Percentiles rank a stretch among this genome's conserved stretches.
phyloP scores from a whole-genome alignment of 2,888 invertebrate genomes.

The Actias luna region DNA sequence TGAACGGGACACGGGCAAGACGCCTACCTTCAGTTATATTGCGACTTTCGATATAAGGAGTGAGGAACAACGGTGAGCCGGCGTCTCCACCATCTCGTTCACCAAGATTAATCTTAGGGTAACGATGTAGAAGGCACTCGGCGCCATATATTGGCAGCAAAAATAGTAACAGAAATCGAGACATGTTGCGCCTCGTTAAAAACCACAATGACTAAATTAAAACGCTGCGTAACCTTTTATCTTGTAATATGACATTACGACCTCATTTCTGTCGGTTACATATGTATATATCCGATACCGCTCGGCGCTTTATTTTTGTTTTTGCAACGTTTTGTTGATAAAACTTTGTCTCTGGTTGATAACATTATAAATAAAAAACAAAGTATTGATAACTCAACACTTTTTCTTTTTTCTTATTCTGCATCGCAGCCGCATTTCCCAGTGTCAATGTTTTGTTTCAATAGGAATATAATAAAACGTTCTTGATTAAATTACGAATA shows the following conservation, averaged over 20 bases:
- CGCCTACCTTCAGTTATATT: slow-evolving; percentile 84
- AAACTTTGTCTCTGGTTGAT: too few species aligned
- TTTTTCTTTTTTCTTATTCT: too few species aligned
- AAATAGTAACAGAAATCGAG: slow-evolving; percentile 37
- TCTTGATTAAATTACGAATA: too few species aligned
- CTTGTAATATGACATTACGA: neutral
- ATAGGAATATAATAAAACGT: too few species aligned
- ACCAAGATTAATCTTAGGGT: slow-evolving; percentile 58
- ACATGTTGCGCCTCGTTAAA: slow-evolving; percentile 39
- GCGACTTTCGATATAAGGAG: slow-evolving; percentile 87
- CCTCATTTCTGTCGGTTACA: neutral
- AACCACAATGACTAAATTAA: slow-evolving; percentile 2
- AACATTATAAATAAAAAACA: too few species aligned
- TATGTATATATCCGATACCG: neutral
- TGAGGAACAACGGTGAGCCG: slow-evolving; percentile 86
- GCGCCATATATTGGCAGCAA: slow-evolving; percentile 42
- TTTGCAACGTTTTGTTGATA: neutral
- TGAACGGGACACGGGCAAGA: slow-evolving; percentile 80
- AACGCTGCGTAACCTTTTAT: neutral
- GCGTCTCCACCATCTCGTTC: slow-evolving; percentile 58
- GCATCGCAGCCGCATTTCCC: too few species aligned
- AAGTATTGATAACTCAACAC: too few species aligned
- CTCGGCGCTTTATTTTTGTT: neutral
- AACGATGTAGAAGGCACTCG: slow-evolving; percentile 56
- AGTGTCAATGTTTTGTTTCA: too few species aligned